phyloP scores from a whole-genome alignment of 2,797 vertebrate genomes.

The Rhincodon typus region DNA sequence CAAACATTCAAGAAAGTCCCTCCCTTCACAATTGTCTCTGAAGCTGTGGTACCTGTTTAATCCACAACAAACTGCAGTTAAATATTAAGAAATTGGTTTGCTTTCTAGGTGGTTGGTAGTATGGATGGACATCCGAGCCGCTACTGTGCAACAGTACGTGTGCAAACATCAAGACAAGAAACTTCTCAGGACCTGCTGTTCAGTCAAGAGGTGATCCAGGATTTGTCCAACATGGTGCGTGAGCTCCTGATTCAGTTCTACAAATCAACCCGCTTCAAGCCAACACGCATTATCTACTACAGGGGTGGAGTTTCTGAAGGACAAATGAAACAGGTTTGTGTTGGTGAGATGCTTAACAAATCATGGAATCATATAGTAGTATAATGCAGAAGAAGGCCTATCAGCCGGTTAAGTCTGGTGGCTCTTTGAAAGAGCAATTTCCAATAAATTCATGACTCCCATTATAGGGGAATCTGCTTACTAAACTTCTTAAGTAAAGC shows the following conservation, averaged over 20 bases:
- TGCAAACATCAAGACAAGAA: constrained; percentile 93
- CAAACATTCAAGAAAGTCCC: neutral
- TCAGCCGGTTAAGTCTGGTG: neutral
- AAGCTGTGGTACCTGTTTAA: neutral
- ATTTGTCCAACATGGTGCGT: constrained; percentile 94
- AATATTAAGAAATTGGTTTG: neutral
- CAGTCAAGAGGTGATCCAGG: constrained; percentile 97
- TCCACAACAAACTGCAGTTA: neutral
- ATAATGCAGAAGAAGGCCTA: neutral
- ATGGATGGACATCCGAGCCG: constrained; percentile 97
- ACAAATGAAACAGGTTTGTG: constrained; percentile 91
- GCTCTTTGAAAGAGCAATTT: neutral
- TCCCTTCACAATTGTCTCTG: neutral
- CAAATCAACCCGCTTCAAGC: constrained; percentile 97
- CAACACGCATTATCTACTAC: constrained; percentile 95
- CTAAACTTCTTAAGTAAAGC: no score
- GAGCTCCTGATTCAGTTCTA: constrained; percentile 97
- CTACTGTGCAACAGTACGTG: constrained; percentile 94
- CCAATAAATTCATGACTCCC: no score
- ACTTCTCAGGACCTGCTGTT: constrained; percentile 92
- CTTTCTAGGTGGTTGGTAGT: constrained; percentile 76
- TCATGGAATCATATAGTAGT: neutral
- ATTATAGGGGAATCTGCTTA: no score
- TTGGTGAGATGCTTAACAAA: neutral
- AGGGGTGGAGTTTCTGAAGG: constrained; percentile 94